Evolutionary conservation across 2,797 vertebrate genomes (phyloP), one percentile per base, ranked within the genome.

Genomic region (Pangasius larnaudii): DNA sequence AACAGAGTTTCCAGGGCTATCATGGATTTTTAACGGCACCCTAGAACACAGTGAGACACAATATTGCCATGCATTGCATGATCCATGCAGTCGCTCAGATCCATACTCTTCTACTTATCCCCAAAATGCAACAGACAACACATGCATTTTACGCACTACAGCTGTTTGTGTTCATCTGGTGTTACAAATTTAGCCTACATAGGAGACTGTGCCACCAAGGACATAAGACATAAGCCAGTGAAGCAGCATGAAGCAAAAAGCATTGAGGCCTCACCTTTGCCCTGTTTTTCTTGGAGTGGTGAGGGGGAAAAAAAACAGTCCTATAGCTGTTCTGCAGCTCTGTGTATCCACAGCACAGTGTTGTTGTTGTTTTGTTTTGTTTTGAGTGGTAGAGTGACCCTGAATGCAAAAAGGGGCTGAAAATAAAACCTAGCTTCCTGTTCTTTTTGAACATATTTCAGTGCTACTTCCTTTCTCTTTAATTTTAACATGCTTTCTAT

Each of bases 31-130:
- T 22, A 58, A 33, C 3, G 10, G n/a, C 24, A 84, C 42, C 42
- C 33, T 69, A 33, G 8, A 69, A 42, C 42, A 81, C 33, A 27
- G 22, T 83, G 8, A 65, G 27, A 61, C 22, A 39, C 14, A 82
- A 63, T 46, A 65, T 39, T 80, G 36, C 59, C 81, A 46, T 65
- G 36, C 14, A n/a, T 46, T 63, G 59, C 56, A 65, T 65, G 81
- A 84, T 67, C 10, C 81, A 67, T 84, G 58, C 42, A 30, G 42
- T 49, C 67, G n/a, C 81, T 67, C n/a, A 49, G 42, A 65, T 83
- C 49, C n/a, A 49, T 67, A 67, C 16, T n/a, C 1, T 51, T 79
- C 16, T 30, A n/a, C 24, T 84, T 82, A 63, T 46, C 58, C 46
- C 19, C 58, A 46, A 82, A 63, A 63, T 82, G 58, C 11, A 27